Evolutionary conservation across 2,797 vertebrate genomes (phyloP), one percentile per base, ranked within the genome.

Genomic region (Catamblyrhynchus diadema): DNA sequence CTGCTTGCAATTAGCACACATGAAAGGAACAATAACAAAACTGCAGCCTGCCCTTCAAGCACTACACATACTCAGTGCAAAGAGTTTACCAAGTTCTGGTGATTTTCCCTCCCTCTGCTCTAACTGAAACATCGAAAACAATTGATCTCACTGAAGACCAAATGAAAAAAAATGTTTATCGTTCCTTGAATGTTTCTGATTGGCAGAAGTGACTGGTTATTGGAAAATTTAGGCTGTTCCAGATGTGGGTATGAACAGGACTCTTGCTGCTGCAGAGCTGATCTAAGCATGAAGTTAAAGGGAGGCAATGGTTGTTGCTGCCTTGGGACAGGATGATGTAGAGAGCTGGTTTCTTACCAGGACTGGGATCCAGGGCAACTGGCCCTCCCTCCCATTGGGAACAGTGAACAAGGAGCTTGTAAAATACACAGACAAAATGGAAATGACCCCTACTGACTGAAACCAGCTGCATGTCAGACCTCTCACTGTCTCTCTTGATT

Each of bases 321-420:
- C 23, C 3, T 48, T 81, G 96, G 95, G 97, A 94, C 73, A 74
- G 92, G 97, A 96, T 97, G 97, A 98, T 97, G 97, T 97, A 95
- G 91, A 96, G 96, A 89, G 97, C 97, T 97, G 97, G 92, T 98
- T 96, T 93, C 97, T 95, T 97, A 97, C 95, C 96, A 97, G 96
- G 75, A 95, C 91, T 95, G 96, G 95, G 98, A 98, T 98, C 97
- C 97, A 96, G 96, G 97, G 98, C 98, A 99, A 98, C 98, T 98
- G 98, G 98, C 98, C 97, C 97, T 97, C 97, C 96, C 95, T 98
- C 98, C 98, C 98, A 95, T 91, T 96, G 96, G 98, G 98, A 98
- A 97, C 97, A 97, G 97, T 94, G 98, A 98, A 98, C 97, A 98
- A 98, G 98, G 97, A 98, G 97, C 98, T 98, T 98, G 98, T 98